Percentiles rank a stretch among this genome's conserved stretches.
These are phyloP conservation scores for Tauraco hartlaubi DNA, from an alignment of 2,797 vertebrate genomes.

Conservation along the genomic window DNA sequence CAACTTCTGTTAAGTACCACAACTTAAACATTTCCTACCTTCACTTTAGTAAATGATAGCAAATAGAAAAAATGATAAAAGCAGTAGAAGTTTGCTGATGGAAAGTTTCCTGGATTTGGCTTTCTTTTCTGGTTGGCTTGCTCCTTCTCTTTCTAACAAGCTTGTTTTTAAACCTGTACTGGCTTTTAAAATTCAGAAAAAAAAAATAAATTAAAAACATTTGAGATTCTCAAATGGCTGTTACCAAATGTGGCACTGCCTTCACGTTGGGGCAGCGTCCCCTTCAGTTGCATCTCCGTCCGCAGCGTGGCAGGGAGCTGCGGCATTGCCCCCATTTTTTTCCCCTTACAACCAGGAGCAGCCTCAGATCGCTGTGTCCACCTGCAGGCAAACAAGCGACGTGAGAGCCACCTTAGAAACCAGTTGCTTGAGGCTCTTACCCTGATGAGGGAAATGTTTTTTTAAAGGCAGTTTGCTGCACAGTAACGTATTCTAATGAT, in stretches of 20 bases:
- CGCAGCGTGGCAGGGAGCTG: fast-evolving
- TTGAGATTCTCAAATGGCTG: fast-evolving
- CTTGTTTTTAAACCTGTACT: neutral
- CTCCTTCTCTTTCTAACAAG: neutral
- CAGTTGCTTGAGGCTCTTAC: neutral
- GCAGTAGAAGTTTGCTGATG: neutral
- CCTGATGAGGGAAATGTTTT: neutral
- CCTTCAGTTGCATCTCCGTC: neutral
- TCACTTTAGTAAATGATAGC: neutral
- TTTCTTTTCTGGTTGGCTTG: neutral
- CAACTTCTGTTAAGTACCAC: neutral
- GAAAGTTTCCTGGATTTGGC: neutral
- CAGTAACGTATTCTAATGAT: fast-evolving
- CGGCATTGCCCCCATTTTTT: fast-evolving
- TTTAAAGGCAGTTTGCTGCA: neutral
- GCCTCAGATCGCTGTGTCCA: neutral
- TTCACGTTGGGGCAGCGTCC: neutral
- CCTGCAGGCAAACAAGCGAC: fast-evolving
- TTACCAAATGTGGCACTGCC: neutral
- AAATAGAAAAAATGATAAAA: neutral
- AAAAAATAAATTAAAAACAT: neutral
- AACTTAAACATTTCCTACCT: neutral
- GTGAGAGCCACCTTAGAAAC: neutral
- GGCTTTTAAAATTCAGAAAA: neutral
- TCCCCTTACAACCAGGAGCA: neutral